Base-by-base conservation (phyloP, 2,797 vertebrate species). In the Alfaro cultratus region DNA sequence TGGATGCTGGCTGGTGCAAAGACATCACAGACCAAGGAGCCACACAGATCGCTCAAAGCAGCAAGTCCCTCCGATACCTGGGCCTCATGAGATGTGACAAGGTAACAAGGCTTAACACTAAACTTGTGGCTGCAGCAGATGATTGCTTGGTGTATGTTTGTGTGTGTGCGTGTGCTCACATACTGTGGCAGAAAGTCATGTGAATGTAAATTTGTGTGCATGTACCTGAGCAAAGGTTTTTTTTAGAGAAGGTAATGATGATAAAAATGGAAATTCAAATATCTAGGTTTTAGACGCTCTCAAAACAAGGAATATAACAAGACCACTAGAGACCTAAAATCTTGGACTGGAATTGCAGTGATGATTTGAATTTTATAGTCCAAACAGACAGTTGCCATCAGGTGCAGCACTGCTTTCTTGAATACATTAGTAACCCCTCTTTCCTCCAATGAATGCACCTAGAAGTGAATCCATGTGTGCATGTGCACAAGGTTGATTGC, bases 41-140 rank as follows among this genome's bases (percentile, higher is more conserved):
- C 90, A 99, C 97, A 18, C 96, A 98, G 93, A 99, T 99, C 81
- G 98, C 98, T 78, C 97, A 97, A 92, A 98, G 96, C 96, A 99
- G 98, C 97, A 99, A 97, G 88, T 99, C 98, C 73, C 97, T 99
- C 80, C 96, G 97, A 90, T 99, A 99, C 83, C 89, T 99, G 95
- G 98, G 98, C 36, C 95, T 99, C 90, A 99, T 99, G 98, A 96
- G 98, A 93, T 99, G 98, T 81, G 98, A 99, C 95, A 98, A 99
- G 97, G 98, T 99, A 96, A 97, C 82, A 71, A 73, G 47, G 73
- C 82, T 76, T 76, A 29, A 36, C 71, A 57, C 71, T 81, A 74
- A 49, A 45, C 15, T 7, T 73, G 72, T 55, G 1, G 23, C 4
- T 76, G 18, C 36, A 36, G 18, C 18, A 77, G 36, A 45, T 43